Evolutionary conservation across 2,113 vertebrate genomes (phyloP).

Genomic region (Amazona guildingii): DNA sequence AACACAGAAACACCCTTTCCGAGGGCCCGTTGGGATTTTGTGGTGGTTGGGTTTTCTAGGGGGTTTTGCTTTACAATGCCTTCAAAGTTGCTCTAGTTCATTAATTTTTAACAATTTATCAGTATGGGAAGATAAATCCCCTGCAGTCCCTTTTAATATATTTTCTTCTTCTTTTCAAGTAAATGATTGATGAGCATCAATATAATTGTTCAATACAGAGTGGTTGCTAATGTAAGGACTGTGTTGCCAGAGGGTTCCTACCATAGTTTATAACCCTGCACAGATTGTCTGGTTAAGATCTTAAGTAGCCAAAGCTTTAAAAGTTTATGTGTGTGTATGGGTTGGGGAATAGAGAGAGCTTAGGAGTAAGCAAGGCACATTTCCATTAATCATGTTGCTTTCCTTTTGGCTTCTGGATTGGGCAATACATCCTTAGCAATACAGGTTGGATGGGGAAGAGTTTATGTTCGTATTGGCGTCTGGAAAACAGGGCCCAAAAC

Average conservation of each 20-base stretch:
- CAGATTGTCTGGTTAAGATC: constrained; percentile 45
- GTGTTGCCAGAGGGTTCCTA: constrained; percentile 56
- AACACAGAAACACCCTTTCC: neutral
- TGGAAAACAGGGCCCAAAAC: neutral
- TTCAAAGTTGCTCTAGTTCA: constrained; percentile 67
- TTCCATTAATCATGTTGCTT: constrained; percentile 44
- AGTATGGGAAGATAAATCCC: constrained; percentile 73
- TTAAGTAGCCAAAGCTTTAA: constrained; percentile 51
- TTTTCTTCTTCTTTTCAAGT: constrained; percentile 76
- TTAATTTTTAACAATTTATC: constrained; percentile 76
- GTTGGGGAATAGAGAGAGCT: neutral
- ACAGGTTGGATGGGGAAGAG: neutral
- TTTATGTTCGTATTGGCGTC: neutral
- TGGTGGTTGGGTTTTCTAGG: neutral
- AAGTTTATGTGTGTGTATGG: constrained; percentile 31
- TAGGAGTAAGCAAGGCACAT: neutral
- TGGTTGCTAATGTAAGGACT: constrained; percentile 68
- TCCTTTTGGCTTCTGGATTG: neutral
- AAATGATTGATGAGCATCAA: constrained; percentile 77
- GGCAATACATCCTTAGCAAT: neutral
- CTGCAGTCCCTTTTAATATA: constrained; percentile 71
- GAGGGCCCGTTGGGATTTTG: constrained; percentile 5
- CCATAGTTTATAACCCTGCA: constrained; percentile 49
- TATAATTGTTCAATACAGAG: constrained; percentile 57
- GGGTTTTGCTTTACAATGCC: constrained; percentile 15